Base-by-base conservation (phyloP, 2,797 vertebrate genomes). In the Notolabrus celidotus region DNA sequence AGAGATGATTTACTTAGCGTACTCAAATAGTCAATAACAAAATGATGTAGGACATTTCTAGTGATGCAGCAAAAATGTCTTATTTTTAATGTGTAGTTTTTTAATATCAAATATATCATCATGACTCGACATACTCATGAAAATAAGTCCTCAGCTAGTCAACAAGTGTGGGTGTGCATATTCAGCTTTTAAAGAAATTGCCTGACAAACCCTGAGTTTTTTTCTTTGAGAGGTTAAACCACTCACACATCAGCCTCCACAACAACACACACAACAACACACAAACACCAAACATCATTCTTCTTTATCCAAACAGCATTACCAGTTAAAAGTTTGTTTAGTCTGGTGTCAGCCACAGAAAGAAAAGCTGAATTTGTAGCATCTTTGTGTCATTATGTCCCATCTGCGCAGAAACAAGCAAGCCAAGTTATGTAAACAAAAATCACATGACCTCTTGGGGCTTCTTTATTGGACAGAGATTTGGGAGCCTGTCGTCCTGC, bases 401-500 rank as follows among this genome's bases (percentile, higher is more conserved):
- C 45, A 11, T 38, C 49, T 45, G 33, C 39, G 31, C 16, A 27
- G 17, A 34, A 54, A 20, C 16, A 67, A 63, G 34, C 60, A 62
- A 27, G 42, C 17, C 1, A 22, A 49, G 27, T 19, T 61, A 36
- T 45, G 50, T 62, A 62, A 82, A 74, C 47, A 66, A 46, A 72
- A 42, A 20, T 56, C 71, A 60, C 38, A 29, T 66, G 79, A 65
- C 59, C 16, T 27, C 20, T 12, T 4, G 27, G 3, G 9, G 46
- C 62, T 55, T 58, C 38, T 52, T 61, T 42, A 39, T 71, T 70
- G 73, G 74, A 52, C 60, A n/a, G 56, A 14, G 45, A 27, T 65
- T 54, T 64, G 27, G 54, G 36, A 19, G 34, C 19, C 55, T 67
- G 73, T 83, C 75, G 7, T 39, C 27, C 55, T 86, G 81, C 81